phyloP scores from a whole-genome alignment of 2,888 invertebrate species.

The Polyploca ridens region DNA sequence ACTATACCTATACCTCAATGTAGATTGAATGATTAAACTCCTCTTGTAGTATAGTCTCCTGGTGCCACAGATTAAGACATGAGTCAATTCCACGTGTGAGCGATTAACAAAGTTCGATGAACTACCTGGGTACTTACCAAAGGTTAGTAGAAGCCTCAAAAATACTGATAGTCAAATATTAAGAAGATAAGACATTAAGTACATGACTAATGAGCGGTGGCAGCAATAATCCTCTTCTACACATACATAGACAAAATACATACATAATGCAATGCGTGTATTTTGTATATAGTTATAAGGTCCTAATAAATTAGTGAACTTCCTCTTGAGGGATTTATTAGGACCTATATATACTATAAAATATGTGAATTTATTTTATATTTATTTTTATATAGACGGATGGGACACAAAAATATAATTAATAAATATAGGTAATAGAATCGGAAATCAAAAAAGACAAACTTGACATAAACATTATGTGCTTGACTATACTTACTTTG shows the following conservation, averaged over 20 bases:
- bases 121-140: background rate
- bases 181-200: background rate
- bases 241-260: background rate
- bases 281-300: too few relatives aligned
- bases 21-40: background rate
- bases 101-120: constrained; percentile 19
- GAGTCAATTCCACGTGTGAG: background rate
- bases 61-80: background rate
- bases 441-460: too few relatives aligned
- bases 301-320: too few relatives aligned
- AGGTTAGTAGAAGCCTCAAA: constrained; percentile 45
- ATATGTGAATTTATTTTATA: too few relatives aligned
- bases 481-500: background rate
- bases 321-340: too few relatives aligned
- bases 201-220: background rate
- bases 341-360: too few relatives aligned
- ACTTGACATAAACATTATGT: background rate
- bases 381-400: too few relatives aligned
- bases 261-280: too few relatives aligned
- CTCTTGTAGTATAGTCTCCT: background rate
- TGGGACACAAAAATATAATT: too few relatives aligned
- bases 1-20: background rate
- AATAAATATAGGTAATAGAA: too few relatives aligned
- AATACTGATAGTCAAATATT: constrained; percentile 16
- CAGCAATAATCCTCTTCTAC: background rate